A percentile compares a stretch with the other conserved stretches of the same genome.
These are phyloP conservation scores for Neelides sp. DNA, from an alignment of 1,140 invertebrate genomes.

Conservation along the genomic window DNA sequence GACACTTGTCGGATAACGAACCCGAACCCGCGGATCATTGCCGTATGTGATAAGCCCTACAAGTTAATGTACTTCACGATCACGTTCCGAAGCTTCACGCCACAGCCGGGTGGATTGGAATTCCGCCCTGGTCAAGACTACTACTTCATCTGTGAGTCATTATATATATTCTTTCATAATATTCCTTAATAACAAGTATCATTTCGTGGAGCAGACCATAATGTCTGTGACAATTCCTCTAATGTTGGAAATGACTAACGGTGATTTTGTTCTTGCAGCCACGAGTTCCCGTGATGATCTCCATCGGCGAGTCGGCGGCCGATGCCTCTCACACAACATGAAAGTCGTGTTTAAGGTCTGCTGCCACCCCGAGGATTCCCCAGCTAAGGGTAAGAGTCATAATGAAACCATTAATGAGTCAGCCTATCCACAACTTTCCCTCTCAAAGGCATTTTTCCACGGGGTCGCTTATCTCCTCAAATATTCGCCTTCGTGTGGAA, in stretches of 20 bases:
- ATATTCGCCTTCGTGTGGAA: too few relatives aligned
- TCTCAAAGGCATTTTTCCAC: too few relatives aligned
- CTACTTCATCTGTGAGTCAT: conserved; percentile 78
- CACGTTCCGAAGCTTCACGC: conserved; percentile 88
- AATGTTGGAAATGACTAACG: too few relatives aligned
- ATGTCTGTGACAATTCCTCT: too few relatives aligned
- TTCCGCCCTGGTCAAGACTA: conserved; percentile 89
- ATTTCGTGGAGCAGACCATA: too few relatives aligned
- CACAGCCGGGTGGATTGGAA: conserved; percentile 83
- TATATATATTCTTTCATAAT: conserved; percentile 7
- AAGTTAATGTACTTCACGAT: conserved; percentile 92
- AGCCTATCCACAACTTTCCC: too few relatives aligned
- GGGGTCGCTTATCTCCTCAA: too few relatives aligned
- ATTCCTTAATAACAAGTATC: too few relatives aligned
- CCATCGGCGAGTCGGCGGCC: conserved; percentile 74
- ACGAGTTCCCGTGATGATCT: conserved; percentile 82
- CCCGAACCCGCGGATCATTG: conserved; percentile 80
- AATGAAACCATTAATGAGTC: too few relatives aligned
- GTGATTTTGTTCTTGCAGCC: conserved; percentile 40
- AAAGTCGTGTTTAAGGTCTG: conserved; percentile 91
- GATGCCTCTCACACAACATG: conserved; percentile 85
- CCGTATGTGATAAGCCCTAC: conserved; percentile 87
- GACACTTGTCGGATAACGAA: conserved; percentile 90
- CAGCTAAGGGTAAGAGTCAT: conserved; percentile 39
- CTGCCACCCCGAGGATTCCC: conserved; percentile 47